Conservation (phyloP, 2,888 invertebrate species). For the Gandaritis pyraliata region DNA sequence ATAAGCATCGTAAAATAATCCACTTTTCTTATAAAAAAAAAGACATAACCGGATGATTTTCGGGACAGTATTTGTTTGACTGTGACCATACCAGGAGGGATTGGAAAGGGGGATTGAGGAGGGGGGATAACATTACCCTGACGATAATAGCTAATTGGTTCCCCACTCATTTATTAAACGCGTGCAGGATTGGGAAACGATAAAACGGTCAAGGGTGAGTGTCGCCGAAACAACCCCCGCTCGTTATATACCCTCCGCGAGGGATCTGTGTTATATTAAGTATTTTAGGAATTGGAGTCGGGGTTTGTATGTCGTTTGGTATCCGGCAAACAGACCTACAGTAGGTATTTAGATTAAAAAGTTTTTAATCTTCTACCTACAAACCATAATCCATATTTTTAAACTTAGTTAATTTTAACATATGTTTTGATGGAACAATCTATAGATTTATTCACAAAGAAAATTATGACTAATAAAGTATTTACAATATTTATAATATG, state of each 20-base stretch:
- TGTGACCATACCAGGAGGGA: conserved; percentile 1
- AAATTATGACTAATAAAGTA: too few relatives aligned
- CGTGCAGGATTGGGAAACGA: conserved; percentile 20
- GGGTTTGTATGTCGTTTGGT: too few relatives aligned
- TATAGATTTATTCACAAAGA: too few relatives aligned
- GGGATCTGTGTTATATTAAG: background rate
- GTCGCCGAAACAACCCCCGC: conserved; percentile 7
- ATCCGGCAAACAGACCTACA: too few relatives aligned
- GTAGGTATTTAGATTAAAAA: too few relatives aligned
- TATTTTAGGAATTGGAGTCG: background rate
- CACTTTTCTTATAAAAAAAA: too few relatives aligned
- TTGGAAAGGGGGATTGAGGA: background rate
- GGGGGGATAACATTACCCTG: conserved; percentile 12
- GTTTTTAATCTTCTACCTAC: too few relatives aligned
- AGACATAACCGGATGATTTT: background rate
- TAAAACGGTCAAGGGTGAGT: conserved; percentile 26
- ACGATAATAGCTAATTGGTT: conserved; percentile 32
- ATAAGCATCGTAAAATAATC: too few relatives aligned
- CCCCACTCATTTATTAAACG: conserved; percentile 33
- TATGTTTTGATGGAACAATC: too few relatives aligned
- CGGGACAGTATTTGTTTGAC: background rate
- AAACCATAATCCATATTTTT: too few relatives aligned
- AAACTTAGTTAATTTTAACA: too few relatives aligned
- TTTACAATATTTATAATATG: too few relatives aligned
- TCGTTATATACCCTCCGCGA: background rate